Conservation (phyloP, 2,888 invertebrate genomes). For the Pilophorus perplexus region DNA sequence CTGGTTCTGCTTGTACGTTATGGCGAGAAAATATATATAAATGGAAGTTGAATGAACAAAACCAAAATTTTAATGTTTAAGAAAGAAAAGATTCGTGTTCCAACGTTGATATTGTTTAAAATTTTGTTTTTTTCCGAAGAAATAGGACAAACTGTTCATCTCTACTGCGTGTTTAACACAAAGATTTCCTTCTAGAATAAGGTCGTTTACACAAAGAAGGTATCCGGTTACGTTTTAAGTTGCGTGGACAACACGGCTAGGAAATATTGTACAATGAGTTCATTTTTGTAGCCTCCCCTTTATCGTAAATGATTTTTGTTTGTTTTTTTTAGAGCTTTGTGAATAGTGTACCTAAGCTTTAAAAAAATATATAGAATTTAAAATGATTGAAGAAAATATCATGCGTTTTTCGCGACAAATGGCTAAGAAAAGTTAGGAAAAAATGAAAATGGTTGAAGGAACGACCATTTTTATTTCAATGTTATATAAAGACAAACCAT, state of each 20-base stretch:
- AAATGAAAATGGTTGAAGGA: slow-evolving; percentile 27
- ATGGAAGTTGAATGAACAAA: not conserved
- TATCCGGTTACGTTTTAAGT: no score
- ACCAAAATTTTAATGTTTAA: not conserved
- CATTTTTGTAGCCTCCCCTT: slow-evolving; percentile 3
- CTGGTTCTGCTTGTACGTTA: slow-evolving; percentile 15
- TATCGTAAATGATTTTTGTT: slow-evolving; percentile 15
- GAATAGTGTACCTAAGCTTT: slow-evolving; percentile 32
- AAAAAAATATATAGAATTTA: slow-evolving; percentile 2
- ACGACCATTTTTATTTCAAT: slow-evolving; percentile 25
- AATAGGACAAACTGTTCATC: no score
- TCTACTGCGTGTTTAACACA: no score
- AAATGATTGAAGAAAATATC: slow-evolving; percentile 11
- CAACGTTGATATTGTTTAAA: not conserved
- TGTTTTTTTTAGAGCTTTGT: slow-evolving; percentile 22
- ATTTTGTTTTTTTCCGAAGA: not conserved
- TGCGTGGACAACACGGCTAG: not conserved
- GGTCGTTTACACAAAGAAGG: no score
- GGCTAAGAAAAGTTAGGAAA: no score
- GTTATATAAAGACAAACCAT: slow-evolving; percentile 16
- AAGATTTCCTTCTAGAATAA: no score
- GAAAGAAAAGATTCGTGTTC: not conserved
- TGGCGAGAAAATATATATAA: not conserved
- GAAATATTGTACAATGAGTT: slow-evolving; percentile 31
- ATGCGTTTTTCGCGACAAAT: no score